Evolutionary conservation across 2,113 vertebrate species (phyloP).

Genomic region (Engystomops pustulosus): DNA sequence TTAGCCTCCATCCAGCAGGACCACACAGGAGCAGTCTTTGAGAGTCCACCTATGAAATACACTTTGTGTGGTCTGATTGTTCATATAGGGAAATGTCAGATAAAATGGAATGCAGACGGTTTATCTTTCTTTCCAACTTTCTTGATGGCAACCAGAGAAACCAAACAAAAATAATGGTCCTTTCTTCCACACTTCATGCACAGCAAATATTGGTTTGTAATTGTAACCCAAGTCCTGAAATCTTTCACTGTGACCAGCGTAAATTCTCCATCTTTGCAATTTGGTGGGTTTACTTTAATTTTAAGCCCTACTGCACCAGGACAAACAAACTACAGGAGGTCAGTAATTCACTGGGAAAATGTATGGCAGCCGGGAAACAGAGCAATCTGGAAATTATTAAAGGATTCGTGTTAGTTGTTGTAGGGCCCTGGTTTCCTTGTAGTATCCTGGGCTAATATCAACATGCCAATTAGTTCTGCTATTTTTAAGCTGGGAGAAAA

Average conservation of each 20-base stretch:
- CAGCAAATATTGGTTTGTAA: slow-evolving; percentile 59
- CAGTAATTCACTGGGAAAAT: slow-evolving; percentile 28
- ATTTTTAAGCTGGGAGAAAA: background rate
- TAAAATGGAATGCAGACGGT: slow-evolving; percentile 67
- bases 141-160: slow-evolving; percentile 61
- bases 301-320: slow-evolving; percentile 51
- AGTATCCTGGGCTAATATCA: slow-evolving; percentile 3
- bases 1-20: slow-evolving; percentile 58
- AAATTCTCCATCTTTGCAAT: slow-evolving; percentile 35
- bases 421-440: background rate
- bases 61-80: slow-evolving; percentile 69
- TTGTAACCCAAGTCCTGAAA: slow-evolving; percentile 46
- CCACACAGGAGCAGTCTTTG: slow-evolving; percentile 68
- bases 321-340: slow-evolving; percentile 47
- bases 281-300: slow-evolving; percentile 50
- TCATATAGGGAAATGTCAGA: slow-evolving; percentile 67
- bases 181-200: slow-evolving; percentile 52
- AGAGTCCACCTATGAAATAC: slow-evolving; percentile 63
- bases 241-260: slow-evolving; percentile 49
- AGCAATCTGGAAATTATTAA: slow-evolving; percentile 48
- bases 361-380: slow-evolving; percentile 18
- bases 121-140: slow-evolving; percentile 64
- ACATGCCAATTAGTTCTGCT: background rate
- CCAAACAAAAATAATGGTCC: slow-evolving; percentile 61
- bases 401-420: slow-evolving; percentile 36